Conservation (phyloP, 2,888 invertebrate genomes). For the Masnerella sp. region DNA sequence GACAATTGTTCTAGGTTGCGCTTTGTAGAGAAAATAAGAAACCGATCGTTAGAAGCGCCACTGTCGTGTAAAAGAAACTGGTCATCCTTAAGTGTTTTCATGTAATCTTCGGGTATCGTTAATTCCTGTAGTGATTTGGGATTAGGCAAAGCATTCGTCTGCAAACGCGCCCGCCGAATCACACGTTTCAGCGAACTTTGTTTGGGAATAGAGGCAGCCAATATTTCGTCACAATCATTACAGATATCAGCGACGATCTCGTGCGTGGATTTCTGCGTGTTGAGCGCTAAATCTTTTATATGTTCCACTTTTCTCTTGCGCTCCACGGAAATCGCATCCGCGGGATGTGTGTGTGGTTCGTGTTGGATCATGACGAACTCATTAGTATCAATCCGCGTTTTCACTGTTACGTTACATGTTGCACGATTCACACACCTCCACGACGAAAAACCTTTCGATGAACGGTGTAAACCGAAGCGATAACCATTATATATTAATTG, state of each 20-base stretch:
- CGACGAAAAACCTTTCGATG: neutral
- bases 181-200: neutral
- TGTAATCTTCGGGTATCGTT: neutral
- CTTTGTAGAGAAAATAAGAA: slow-evolving; percentile 1
- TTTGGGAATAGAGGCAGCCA: neutral
- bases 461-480: neutral
- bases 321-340: neutral
- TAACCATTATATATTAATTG: neutral
- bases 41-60: neutral
- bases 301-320: neutral
- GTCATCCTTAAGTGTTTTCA: neutral
- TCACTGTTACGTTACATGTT: neutral
- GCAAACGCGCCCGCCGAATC: neutral
- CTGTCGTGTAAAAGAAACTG: neutral
- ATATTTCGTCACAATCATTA: neutral
- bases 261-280: neutral
- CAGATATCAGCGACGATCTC: neutral
- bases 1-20: neutral
- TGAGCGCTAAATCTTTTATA: neutral
- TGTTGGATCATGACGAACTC: neutral
- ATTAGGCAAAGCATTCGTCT: neutral
- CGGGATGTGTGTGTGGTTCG: slow-evolving; percentile 1
- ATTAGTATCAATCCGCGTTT: neutral
- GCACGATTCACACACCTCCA: neutral
- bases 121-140: neutral